Percentiles rank a stretch among this genome's conserved stretches.
Evolutionary conservation across 2,113 vertebrate genomes (phyloP).

Genomic region (Tympanuchus pallidicinctus): DNA sequence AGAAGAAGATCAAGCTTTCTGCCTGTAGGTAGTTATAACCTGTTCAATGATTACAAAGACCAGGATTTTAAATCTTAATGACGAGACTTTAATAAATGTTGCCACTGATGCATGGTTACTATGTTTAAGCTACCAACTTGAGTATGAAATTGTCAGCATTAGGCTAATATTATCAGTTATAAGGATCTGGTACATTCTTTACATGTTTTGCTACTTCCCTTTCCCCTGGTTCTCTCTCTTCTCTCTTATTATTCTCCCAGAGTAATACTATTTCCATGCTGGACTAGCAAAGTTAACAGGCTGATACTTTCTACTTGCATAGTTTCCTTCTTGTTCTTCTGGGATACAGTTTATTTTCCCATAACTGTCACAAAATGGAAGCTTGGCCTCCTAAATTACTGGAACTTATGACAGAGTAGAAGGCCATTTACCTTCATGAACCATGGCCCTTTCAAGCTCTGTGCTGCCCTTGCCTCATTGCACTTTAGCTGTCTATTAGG

Average conservation of each 20-base stretch:
- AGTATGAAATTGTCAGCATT: neutral
- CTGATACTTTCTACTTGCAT: neutral
- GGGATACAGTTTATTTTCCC: conserved; percentile 22
- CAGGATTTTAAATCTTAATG: neutral
- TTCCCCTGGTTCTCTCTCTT: neutral
- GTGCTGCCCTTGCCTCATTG: conserved; percentile 8
- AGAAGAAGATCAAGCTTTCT: neutral
- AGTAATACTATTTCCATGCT: neutral
- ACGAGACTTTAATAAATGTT: neutral
- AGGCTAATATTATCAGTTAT: neutral
- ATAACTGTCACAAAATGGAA: neutral
- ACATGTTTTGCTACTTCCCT: neutral
- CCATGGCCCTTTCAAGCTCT: neutral
- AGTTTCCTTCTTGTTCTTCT: neutral
- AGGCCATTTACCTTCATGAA: neutral
- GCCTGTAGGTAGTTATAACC: neutral
- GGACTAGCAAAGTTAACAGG: neutral
- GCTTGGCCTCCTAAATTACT: conserved; percentile 53
- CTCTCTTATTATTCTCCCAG: neutral
- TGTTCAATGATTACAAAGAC: neutral
- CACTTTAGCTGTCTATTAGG: conserved; percentile 46
- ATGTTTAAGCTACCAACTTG: neutral
- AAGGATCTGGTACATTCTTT: neutral
- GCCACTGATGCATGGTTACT: neutral
- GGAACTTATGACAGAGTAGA: neutral